These are phyloP conservation scores for Eustalomyia histrio DNA, from an alignment of 2,888 invertebrate species.

Conservation along the genomic window DNA sequence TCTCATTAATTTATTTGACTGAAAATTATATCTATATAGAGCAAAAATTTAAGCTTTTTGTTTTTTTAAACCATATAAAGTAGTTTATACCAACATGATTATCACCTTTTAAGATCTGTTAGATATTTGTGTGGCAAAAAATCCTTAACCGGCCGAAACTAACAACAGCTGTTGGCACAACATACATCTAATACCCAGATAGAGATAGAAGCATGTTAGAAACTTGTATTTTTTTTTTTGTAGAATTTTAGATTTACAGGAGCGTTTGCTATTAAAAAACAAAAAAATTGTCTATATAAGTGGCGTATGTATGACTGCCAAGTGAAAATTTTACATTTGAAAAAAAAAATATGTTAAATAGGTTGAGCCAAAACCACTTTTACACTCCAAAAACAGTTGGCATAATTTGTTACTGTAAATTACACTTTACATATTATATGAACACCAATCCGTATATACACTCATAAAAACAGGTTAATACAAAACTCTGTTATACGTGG, in stretches of 20 bases:
- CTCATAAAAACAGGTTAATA: too few species aligned
- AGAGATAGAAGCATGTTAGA: constrained; percentile 44
- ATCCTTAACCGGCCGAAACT: constrained; percentile 43
- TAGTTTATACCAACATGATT: too few species aligned
- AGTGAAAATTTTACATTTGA: constrained; percentile 5
- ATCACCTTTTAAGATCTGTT: background rate
- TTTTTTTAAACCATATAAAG: too few species aligned
- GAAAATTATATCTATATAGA: too few species aligned
- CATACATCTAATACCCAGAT: constrained; percentile 22
- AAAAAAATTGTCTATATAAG: background rate
- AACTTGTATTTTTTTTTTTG: constrained; percentile 18
- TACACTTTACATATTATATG: constrained; percentile 2
- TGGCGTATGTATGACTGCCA: constrained; percentile 6
- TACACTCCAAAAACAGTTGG: constrained; percentile 59
- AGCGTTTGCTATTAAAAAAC: background rate
- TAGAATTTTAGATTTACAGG: background rate
- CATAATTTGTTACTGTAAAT: constrained; percentile 49
- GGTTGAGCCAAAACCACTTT: constrained; percentile 47
- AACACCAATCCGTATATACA: constrained; percentile 27
- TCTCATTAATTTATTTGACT: too few species aligned
- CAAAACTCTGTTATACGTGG: too few species aligned
- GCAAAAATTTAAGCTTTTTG: too few species aligned
- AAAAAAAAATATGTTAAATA: constrained; percentile 41
- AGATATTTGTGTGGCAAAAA: constrained; percentile 11
- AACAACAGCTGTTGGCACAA: constrained; percentile 62